Evolutionary conservation across 2,888 invertebrate genomes (phyloP), one percentile per base, ranked within the genome.

Genomic region (Cremastinae sp.): DNA sequence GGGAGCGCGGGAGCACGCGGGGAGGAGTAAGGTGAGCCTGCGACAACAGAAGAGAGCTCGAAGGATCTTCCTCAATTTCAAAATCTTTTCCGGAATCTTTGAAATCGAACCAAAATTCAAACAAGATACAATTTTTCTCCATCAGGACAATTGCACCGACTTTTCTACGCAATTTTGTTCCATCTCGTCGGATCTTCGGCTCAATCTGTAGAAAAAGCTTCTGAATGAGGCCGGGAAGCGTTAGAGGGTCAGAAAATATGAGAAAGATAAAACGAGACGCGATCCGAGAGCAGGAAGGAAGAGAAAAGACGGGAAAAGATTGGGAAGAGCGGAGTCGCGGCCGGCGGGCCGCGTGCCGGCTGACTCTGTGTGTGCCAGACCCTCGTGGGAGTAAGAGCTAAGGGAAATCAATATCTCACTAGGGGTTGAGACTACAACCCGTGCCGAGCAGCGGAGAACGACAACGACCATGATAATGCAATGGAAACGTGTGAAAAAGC

Each of bases 341-440:
- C 75, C 73, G 76, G 80, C 80, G 80, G 80, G 78, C 73, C 79
- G 80, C 80, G 80, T 80, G 80, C 80, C 79, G 79, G 80, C 78
- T 76, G 78, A 75, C 76, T 71, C 79, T 78, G 79, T 77, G 79
- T 80, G 80, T 78, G 78, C 79, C 79, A 78, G 85, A 82, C 85
- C 87, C 88, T 88, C 87, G 88, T 88, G 88, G 88, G 87, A 88
- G 88, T 87, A 86, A 87, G 74, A 80, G 88, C 87, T 88, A 88
- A 88, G 88, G 88, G 88, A 88, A 88, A 88, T 88, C 88, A 88
- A 88, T 88, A 88, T 88, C 88, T 88, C 88, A 88, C 88, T 86
- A 84, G 88, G 86, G 86, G 87, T 84, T 83, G 85, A 84, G 84
- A 83, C 75, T 55, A 53, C 28, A 64, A 74, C 66, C 51, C 65